phyloP scores from a whole-genome alignment of 2,113 vertebrate genomes.

The Antechinus flavipes region DNA sequence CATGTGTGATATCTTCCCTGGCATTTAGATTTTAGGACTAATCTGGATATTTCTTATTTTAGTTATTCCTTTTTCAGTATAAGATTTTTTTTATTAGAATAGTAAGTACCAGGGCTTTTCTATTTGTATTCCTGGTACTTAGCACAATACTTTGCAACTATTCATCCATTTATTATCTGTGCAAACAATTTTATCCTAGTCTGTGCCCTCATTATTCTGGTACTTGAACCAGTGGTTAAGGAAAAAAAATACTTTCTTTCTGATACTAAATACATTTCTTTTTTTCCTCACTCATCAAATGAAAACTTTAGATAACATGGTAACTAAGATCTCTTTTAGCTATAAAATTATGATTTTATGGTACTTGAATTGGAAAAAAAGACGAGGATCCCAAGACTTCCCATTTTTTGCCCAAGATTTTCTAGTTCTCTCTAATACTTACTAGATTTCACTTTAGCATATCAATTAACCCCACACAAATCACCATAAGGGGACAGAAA shows the following conservation, averaged over 20 bases:
- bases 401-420: background rate
- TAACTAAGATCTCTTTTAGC: background rate
- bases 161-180: background rate
- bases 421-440: background rate
- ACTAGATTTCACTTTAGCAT: background rate
- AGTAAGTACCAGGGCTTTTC: background rate
- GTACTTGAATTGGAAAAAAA: background rate
- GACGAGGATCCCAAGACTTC: background rate
- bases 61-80: background rate
- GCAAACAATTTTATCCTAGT: background rate
- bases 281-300: background rate
- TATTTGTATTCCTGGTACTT: background rate
- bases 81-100: too few relatives aligned
- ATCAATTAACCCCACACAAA: background rate
- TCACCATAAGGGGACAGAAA: background rate
- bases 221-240: background rate
- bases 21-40: background rate
- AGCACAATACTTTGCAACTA: background rate
- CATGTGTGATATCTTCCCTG: background rate
- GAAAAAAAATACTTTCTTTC: background rate
- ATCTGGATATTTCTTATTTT: background rate
- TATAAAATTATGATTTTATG: background rate
- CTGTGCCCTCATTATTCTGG: background rate
- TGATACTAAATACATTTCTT: background rate
- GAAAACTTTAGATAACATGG: background rate